Conservation (phyloP, 2,888 invertebrate genomes). For the Leptarthrus brevirostris region DNA sequence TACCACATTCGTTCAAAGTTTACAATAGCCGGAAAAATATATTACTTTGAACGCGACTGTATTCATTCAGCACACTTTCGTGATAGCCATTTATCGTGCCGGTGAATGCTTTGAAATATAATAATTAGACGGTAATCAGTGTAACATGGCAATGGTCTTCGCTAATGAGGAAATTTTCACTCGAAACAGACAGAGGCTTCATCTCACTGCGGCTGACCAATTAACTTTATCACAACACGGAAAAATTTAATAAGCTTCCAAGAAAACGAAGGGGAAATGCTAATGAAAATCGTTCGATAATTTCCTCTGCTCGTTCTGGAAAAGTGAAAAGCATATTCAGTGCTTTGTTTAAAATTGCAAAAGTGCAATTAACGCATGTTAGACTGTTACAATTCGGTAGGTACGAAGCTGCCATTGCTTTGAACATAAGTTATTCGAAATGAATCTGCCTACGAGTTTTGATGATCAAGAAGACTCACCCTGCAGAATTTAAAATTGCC, state of each 20-base stretch:
- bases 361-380: too few species aligned
- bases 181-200: not conserved
- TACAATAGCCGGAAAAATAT: not conserved
- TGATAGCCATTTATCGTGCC: conserved; percentile 28
- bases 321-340: too few species aligned
- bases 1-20: too few species aligned
- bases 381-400: too few species aligned
- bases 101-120: conserved; percentile 11
- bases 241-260: conserved; percentile 36
- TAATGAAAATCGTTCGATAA: not conserved
- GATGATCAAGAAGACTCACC: too few species aligned
- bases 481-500: too few species aligned
- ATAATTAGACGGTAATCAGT: conserved; percentile 36
- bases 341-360: too few species aligned
- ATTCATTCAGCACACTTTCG: conserved; percentile 4
- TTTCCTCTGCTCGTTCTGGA: not conserved
- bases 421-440: too few species aligned
- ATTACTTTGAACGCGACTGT: not conserved
- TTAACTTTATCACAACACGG: conserved; percentile 21
- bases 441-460: too few species aligned
- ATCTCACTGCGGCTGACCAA: conserved; percentile 2
- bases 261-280: conserved; percentile 12
- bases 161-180: conserved; percentile 46
- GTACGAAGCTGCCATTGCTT: too few species aligned
- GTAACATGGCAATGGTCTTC: not conserved